Evolutionary conservation across 2,797 vertebrate genomes (phyloP).

Genomic region (Alca torda): DNA sequence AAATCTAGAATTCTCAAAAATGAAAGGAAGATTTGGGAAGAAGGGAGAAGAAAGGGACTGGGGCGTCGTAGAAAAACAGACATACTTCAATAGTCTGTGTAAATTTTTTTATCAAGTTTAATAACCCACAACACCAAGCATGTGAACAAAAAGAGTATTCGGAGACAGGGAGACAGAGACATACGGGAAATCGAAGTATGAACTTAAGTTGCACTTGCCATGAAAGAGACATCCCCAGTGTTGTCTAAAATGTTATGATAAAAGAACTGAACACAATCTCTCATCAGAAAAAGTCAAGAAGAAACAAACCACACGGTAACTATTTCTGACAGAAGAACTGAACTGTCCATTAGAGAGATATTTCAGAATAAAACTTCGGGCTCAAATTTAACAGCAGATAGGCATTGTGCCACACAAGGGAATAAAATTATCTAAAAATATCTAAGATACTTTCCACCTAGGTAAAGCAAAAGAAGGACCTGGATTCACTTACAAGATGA

Average conservation of each 20-base stretch:
- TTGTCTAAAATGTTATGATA: neutral
- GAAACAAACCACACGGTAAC: neutral
- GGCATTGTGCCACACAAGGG: neutral
- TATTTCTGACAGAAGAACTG: neutral
- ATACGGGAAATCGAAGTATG: neutral
- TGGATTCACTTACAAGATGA: neutral
- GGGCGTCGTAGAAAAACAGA: neutral
- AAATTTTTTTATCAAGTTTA: neutral
- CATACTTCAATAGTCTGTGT: neutral
- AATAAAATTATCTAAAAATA: neutral
- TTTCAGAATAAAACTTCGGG: neutral
- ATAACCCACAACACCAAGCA: neutral
- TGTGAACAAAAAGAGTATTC: neutral
- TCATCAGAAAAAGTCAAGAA: neutral
- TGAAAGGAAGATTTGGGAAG: neutral
- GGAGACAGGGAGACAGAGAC: neutral
- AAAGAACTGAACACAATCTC: neutral
- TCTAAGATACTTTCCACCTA: neutral
- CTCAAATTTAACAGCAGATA: neutral
- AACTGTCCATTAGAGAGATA: neutral
- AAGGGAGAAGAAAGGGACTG: neutral
- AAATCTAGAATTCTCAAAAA: neutral
- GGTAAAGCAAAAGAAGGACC: neutral
- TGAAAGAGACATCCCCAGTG: neutral
- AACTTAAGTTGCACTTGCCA: neutral